Evolutionary conservation across 2,797 vertebrate species (phyloP), one percentile per base, ranked within the genome.

Genomic region (Clarias laeviceps): DNA sequence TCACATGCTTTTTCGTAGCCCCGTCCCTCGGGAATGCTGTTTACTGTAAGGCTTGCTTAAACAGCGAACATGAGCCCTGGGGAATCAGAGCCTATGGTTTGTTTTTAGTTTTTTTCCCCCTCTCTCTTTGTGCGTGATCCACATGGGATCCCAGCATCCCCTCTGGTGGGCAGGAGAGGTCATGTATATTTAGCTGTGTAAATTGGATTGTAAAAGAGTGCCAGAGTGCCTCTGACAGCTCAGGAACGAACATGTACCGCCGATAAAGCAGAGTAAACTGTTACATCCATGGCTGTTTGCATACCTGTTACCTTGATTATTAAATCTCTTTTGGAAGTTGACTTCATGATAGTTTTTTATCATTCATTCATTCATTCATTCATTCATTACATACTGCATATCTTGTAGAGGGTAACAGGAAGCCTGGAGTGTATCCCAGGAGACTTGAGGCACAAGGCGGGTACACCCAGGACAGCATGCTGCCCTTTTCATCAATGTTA

Each of bases 101-200:
- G 59, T 82, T 80, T 54, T 70, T 54, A 54, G 50, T 54, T 12
- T 27, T 40, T 50, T 56, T 24, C 61, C n/a, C 61, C 37, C 6
- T 32, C 32, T 61, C 62, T 74, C 57, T 84, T 78, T 32, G 72
- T 27, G 24, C 83, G 68, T 61, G 57, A 68, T 54, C 81, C 85
- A 84, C 54, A 32, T 27, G 68, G 82, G 29, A 86, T 62, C 27
- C n/a, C 83, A 62, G 32, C 50, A 73, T 81, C 82, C 66, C n/a
- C 34, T 70, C 34, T 24, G 79, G 87, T 82, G 85, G 87, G 90
- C 81, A 85, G 40, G 22, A 1, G 56, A 87, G 85, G 85, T 88
- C 68, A 83, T 68, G 69, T 86, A 90, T 89, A 88, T 90, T 90
- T 88, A 89, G 88, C 59, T 27, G 73, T 87, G 84, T 82, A 87